Evolutionary conservation across 2,888 invertebrate species (phyloP).

Genomic region (Hirtodrosophila trivittata): DNA sequence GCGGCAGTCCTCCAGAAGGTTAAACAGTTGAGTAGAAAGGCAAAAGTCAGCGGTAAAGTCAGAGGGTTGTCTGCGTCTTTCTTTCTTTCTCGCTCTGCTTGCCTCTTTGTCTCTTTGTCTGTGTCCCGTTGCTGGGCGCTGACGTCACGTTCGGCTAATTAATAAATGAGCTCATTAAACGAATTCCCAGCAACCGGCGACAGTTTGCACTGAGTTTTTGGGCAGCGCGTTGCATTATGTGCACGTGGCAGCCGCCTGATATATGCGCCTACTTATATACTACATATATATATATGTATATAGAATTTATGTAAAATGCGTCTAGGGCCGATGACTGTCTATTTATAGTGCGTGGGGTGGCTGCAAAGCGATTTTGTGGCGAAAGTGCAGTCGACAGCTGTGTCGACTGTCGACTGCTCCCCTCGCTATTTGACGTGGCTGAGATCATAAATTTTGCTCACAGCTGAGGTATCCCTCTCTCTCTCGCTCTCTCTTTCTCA

Average conservation of each 20-base stretch:
- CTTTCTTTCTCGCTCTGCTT: neutral
- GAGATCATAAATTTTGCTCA: constrained; percentile 44
- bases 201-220: constrained; percentile 1
- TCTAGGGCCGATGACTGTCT: constrained; percentile 48
- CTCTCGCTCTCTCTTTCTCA: neutral
- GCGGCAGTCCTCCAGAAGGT: constrained; percentile 18
- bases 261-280: too few species aligned
- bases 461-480: constrained; percentile 32
- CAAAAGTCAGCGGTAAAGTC: constrained; percentile 1
- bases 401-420: neutral
- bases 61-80: constrained; percentile 8
- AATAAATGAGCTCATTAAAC: constrained; percentile 71
- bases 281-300: neutral
- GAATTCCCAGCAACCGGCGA: constrained; percentile 10
- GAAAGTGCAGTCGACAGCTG: constrained; percentile 24
- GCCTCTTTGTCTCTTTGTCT: neutral
- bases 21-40: constrained; percentile 6
- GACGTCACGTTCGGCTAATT: constrained; percentile 68
- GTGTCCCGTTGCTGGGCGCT: constrained; percentile 32
- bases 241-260: constrained; percentile 17
- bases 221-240: constrained; percentile 4
- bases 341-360: constrained; percentile 55
- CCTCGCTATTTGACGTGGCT: constrained; percentile 7
- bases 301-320: constrained; percentile 24
- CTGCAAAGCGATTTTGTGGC: constrained; percentile 14